Evolutionary conservation across 2,113 vertebrate genomes (phyloP).

Genomic region (Reinhardtius hippoglossoides): DNA sequence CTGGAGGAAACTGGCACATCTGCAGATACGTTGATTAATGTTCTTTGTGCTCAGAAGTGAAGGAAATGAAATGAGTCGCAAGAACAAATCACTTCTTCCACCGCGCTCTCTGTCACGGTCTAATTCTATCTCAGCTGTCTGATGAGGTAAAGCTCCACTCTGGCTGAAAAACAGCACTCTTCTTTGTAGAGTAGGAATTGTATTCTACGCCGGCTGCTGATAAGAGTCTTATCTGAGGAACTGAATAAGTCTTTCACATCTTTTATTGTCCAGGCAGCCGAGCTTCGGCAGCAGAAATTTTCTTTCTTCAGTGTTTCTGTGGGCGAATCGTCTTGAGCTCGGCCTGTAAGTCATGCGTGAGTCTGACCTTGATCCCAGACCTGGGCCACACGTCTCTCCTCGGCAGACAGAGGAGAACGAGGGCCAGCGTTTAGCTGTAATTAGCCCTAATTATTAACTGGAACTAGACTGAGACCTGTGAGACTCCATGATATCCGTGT

Average conservation of each 20-base stretch:
- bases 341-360: not conserved
- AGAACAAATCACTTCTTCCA: not conserved
- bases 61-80: not conserved
- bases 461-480: conserved; percentile 67
- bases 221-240: conserved; percentile 75
- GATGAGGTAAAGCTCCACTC: conserved; percentile 16
- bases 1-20: not conserved
- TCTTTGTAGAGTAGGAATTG: conserved; percentile 79
- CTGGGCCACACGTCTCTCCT: conserved; percentile 21
- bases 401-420: conserved; percentile 45
- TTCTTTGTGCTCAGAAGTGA: not conserved
- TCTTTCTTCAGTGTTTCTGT: conserved; percentile 58
- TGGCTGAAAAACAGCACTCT: conserved; percentile 44
- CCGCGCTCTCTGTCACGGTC: not conserved
- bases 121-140: conserved; percentile 49
- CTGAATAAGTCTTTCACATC: conserved; percentile 36
- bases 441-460: conserved; percentile 74
- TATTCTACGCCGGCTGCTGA: conserved; percentile 68
- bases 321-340: conserved; percentile 12
- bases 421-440: conserved; percentile 49
- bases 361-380: conserved; percentile 31
- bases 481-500: conserved; percentile 65
- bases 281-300: conserved; percentile 66
- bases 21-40: not conserved
- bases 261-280: conserved; percentile 62